Evolutionary conservation across 2,113 vertebrate genomes (phyloP).

Genomic region (Blennius ocellaris): DNA sequence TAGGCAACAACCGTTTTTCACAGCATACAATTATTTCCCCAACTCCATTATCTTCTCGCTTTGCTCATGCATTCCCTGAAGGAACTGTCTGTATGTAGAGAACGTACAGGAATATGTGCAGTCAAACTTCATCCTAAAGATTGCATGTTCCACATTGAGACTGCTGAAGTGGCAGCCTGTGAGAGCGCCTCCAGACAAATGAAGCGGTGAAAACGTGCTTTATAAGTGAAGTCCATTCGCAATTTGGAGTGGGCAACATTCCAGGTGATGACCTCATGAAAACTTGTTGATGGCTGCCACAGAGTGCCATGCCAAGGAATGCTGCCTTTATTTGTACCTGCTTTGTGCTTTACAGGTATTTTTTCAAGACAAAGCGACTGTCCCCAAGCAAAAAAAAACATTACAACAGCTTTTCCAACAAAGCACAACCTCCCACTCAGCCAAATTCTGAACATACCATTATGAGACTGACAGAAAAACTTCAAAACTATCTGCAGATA

Average conservation of each 20-base stretch:
- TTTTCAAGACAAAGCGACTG: not conserved
- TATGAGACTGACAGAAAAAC: constrained; percentile 1
- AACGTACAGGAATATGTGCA: no score
- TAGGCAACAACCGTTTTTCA: no score
- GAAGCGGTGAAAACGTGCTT: no score
- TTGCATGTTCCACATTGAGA: no score
- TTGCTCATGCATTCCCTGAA: no score
- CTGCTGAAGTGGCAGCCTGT: no score
- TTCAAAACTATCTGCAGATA: not conserved
- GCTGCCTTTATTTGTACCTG: not conserved
- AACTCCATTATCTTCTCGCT: no score
- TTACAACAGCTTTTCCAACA: not conserved
- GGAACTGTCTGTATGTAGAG: no score
- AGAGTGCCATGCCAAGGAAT: not conserved
- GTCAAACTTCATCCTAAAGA: no score
- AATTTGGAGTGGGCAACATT: not conserved
- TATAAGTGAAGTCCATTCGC: no score
- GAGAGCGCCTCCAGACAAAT: no score
- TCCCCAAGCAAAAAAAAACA: not conserved
- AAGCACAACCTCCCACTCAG: constrained; percentile 1
- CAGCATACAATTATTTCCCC: no score
- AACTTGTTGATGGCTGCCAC: not conserved
- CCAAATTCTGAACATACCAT: not conserved
- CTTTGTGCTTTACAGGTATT: not conserved
- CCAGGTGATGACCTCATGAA: not conserved